Conservation (phyloP, 2,888 invertebrate genomes). For the Sussaba pulchella region DNA sequence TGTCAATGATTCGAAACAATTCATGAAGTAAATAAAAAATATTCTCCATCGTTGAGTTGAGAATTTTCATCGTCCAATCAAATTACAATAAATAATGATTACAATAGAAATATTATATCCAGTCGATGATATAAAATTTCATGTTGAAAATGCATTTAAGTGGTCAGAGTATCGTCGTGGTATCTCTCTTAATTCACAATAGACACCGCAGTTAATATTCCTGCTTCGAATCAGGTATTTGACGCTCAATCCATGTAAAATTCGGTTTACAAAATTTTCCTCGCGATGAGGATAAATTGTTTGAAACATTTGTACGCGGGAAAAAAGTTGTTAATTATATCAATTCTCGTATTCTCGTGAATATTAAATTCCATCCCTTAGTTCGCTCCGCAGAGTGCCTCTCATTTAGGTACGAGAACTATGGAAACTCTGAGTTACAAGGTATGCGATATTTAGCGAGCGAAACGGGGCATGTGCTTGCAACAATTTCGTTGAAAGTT, state of each 20-base stretch:
- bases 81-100: too few species aligned
- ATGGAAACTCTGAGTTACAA: conserved; percentile 21
- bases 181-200: not conserved
- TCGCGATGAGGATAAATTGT: conserved; percentile 15
- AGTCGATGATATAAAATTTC: too few species aligned
- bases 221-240: conserved; percentile 34
- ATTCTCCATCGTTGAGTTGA: too few species aligned
- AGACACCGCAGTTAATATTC: conserved; percentile 32
- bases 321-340: conserved; percentile 28
- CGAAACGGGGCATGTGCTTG: conserved; percentile 8
- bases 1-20: too few species aligned
- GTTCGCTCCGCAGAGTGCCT: not conserved
- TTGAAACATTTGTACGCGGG: conserved; percentile 25
- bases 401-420: conserved; percentile 1
- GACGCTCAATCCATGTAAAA: conserved; percentile 26
- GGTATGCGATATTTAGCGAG: not conserved
- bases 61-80: too few species aligned
- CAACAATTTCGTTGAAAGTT: conserved; percentile 13
- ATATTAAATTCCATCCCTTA: conserved; percentile 35
- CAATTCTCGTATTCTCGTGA: conserved; percentile 40
- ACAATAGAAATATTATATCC: too few species aligned
- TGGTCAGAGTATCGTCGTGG: too few species aligned
- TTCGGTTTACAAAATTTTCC: conserved; percentile 30
- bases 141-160: too few species aligned
- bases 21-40: too few species aligned